Evolutionary conservation across 2,113 vertebrate genomes (phyloP).

Genomic region (Apodemus speciosus): DNA sequence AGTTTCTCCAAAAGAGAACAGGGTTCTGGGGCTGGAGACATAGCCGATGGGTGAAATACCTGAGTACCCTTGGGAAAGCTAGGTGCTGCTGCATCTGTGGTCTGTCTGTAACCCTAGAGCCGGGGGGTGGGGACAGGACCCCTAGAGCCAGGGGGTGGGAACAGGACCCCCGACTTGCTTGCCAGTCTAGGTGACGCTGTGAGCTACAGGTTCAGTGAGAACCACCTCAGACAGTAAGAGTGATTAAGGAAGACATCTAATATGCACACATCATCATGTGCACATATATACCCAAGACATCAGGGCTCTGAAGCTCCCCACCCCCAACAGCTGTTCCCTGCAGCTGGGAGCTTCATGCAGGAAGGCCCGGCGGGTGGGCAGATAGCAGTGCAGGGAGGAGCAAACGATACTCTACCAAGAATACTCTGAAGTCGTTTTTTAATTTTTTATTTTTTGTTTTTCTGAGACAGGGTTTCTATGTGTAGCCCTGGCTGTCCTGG

Average conservation of each 20-base stretch:
- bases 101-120: neutral
- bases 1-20: neutral
- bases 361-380: neutral
- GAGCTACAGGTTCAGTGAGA: neutral
- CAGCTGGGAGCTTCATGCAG: neutral
- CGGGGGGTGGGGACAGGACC: too few relatives aligned
- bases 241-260: neutral
- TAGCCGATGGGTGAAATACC: neutral
- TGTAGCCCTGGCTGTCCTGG: too few relatives aligned
- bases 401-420: accelerated
- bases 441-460: too few relatives aligned
- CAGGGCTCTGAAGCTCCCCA: neutral
- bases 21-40: neutral
- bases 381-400: accelerated
- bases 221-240: neutral
- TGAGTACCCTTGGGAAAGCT: neutral
- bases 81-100: neutral
- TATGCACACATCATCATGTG: neutral
- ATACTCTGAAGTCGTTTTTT: neutral
- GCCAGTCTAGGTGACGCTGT: neutral
- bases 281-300: neutral
- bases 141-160: neutral
- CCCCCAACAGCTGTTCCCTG: neutral
- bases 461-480: too few relatives aligned
- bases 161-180: neutral